phyloP scores from a whole-genome alignment of 2,797 vertebrate genomes.

The Melanotaenia trifasciata region DNA sequence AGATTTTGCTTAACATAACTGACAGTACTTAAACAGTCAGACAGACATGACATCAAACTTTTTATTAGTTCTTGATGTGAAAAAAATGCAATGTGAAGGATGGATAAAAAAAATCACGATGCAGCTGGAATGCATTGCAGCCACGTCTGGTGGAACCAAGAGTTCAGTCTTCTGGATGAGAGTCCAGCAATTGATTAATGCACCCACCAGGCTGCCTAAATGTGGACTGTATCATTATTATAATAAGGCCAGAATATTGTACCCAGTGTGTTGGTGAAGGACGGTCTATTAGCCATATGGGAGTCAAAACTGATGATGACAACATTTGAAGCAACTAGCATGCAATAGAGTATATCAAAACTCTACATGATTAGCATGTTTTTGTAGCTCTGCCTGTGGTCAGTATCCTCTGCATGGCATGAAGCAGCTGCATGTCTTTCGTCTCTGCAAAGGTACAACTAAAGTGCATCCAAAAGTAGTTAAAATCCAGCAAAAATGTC shows the following conservation, averaged over 20 bases:
- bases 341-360: neutral
- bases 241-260: neutral
- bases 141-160: neutral
- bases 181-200: neutral
- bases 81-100: neutral
- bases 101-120: neutral
- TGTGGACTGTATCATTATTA: neutral
- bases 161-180: neutral
- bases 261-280: neutral
- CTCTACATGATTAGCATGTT: neutral
- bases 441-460: no score
- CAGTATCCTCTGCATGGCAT: neutral
- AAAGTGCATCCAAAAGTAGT: no score
- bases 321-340: neutral
- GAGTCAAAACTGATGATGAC: neutral
- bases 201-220: neutral
- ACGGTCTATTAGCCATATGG: neutral
- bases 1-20: neutral
- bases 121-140: neutral
- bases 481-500: no score
- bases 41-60: neutral
- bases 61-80: neutral
- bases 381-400: neutral
- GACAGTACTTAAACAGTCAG: neutral
- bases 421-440: no score